Evolutionary conservation across 2,113 vertebrate species (phyloP).

Genomic region (Channa argus): DNA sequence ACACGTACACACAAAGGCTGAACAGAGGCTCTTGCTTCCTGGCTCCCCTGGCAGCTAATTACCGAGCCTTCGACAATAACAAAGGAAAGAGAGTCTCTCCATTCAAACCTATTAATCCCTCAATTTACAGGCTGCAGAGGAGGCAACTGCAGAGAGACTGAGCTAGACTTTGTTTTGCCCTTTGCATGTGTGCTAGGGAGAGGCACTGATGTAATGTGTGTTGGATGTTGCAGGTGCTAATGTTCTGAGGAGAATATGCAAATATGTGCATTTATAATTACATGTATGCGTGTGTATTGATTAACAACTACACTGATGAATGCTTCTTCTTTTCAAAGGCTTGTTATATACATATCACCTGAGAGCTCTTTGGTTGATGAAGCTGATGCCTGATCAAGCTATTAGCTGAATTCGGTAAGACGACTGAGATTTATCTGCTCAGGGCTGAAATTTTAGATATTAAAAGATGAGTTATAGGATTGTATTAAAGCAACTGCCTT

Average conservation of each 20-base stretch:
- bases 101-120: conserved; percentile 65
- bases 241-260: background rate
- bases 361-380: background rate
- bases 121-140: conserved; percentile 49
- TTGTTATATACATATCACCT: background rate
- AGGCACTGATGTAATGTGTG: conserved; percentile 17
- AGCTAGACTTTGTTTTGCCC: conserved; percentile 27
- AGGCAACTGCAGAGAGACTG: conserved; percentile 28
- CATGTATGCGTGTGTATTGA: background rate
- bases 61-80: conserved; percentile 52
- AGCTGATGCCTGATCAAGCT: background rate
- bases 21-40: conserved; percentile 48
- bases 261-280: conserved; percentile 7
- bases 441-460: background rate
- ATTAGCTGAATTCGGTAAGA: background rate
- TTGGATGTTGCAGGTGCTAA: conserved; percentile 12
- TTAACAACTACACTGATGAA: background rate
- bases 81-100: conserved; percentile 55
- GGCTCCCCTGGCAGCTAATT: conserved; percentile 64
- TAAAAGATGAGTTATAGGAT: background rate
- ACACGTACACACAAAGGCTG: conserved; percentile 22
- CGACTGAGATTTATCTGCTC: background rate
- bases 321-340: background rate
- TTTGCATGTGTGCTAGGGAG: conserved; percentile 10
- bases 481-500: too few species aligned